Base-by-base conservation (phyloP, 2,888 invertebrate genomes). In the Vandiemenella viatica region DNA sequence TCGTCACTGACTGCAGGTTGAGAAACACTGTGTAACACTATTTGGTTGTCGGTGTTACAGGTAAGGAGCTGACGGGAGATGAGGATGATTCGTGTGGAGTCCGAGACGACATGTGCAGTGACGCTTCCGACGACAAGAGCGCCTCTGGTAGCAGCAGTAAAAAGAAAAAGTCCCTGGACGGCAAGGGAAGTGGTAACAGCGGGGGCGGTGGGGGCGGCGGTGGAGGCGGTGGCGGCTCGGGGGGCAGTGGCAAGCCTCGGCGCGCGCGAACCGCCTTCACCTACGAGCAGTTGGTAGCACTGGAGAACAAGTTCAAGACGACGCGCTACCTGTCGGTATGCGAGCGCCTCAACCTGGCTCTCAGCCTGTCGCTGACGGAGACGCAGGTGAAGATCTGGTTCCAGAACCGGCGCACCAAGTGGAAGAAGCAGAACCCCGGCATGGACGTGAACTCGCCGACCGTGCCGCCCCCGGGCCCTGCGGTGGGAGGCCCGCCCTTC, bases 361-460 rank as follows among this genome's bases (percentile, higher is more conserved):
- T 97, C 46, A 90, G 91, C 50, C 73, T 98, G 51, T 91, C 91
- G 61, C 74, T 98, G 53, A 96, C 96, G 1, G 98, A 98, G 67
- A 98, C 97, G 2, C 97, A 97, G 77, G 78, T 78, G 50, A 93
- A 93, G 73, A 93, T 93, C 59, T 93, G 93, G 93, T 93, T 95
- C 67, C 92, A 95, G 73, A 98, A 98, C 66, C 78, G 96, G 6
- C 70, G 93, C 56, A 95, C 93, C 58, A 98, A 98, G 69, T 98
- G 97, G 97, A 98, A 98, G 77, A 98, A 98, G 65, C 97, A 97
- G 68, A 97, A 98, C 64, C 97, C 97, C 0, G 97, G 97, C 0
- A 80, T 95, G 80, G 97, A 97, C 67, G 96, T 97, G 1, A 92
- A 92, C 67, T 88, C 88, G 56, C 91, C 91, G 1, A 90, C 90